Evolutionary conservation across 2,888 invertebrate species (phyloP), one percentile per base, ranked within the genome.

Genomic region (Hyles lineata): DNA sequence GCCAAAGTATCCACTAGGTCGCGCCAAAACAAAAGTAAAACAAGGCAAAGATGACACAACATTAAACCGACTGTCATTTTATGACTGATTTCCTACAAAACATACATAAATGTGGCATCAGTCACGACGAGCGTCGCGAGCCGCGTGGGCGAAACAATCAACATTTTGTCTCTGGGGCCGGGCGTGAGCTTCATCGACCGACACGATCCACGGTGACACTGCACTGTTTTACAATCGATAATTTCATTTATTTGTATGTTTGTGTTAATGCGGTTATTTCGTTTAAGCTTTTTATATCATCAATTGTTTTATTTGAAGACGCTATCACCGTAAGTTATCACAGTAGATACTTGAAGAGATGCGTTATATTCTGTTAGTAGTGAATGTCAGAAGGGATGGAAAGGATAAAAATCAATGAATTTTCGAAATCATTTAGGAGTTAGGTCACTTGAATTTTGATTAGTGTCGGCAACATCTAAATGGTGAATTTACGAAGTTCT

Each of bases 91-190:
- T 70, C 55, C 58, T 52, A 70, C 58, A 55, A 55, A 55, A 55
- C 55, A 32, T 50, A 55, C 32, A 55, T 50, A 55, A 70, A 58
- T 55, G 58, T 11, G 55, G 29, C 58, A 52, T 52, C 25, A 70
- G 70, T 55, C 55, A 55, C 70, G 58, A 70, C 25, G 58, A 25
- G 29, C 55, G 29, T n/a, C 55, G 69, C 23, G 70, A 29, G 32
- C 29, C 29, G 70, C 58, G 70, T 70, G 70, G 70, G 70, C 70
- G 70, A 52, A 58, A 70, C 70, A 70, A 70, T 55, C 70, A 70
- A 70, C 70, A 70, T 70, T 70, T 70, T 70, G 70, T 70, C 70
- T 58, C 70, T 70, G 29, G 70, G 25, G 55, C 70, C 58, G 32
- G 21, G 21, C 29, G 58, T 32, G 55, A 70, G 70, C 70, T 70